Evolutionary conservation across 37 sponge, comb jelly and placozoan genomes (phyloP), one percentile per base, ranked within the genome.

Genomic region (Aplysina aerophoba): DNA sequence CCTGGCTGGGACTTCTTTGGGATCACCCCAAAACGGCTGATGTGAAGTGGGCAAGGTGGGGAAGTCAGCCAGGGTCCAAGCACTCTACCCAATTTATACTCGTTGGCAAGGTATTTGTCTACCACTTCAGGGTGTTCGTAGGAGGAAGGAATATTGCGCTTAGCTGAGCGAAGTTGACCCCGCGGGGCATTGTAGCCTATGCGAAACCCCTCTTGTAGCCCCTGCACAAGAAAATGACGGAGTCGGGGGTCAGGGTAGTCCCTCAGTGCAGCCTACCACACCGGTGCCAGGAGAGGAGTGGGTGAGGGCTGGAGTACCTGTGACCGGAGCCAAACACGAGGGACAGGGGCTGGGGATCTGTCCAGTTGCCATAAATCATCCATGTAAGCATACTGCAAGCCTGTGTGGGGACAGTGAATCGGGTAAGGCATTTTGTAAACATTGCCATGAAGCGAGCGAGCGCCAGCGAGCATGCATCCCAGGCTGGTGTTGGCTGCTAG

Each of bases 11-110:
- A 28, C 54, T 72, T 72, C n/a, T 84, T 84, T 0, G 84, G 84
- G 35, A 84, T 84, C 12, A 84, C 84, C 35, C 84, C 84, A 55
- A 84, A 84, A 0, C 55, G 73, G 72, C 84, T 72, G 34, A 69
- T 44, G 55, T 84, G 84, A 34, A 78, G 55, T 4, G 79, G 66
- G 14, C 37, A 38, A 3, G 65, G 0, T 56, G 35, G 38, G 15
- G 30, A 11, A 12, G 66, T 65, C 1, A 60, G n/a, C 15, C 75
- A 75, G 21, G 86, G 86, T 4, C 64, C 64, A 4, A 62, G 11
- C 27, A 85, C 77, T 2, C 86, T 57, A 31, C 79, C 79, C 35
- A 35, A 58, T 0, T 13, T 21, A 14, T 2, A 40, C 34, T 86
- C 86, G 13, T 61, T 44, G 28, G 0, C 21, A 56, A 86, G 55